These are phyloP conservation scores for Didymodactylos carnosus DNA, from an alignment of 2,888 invertebrate genomes.

Conservation along the genomic window DNA sequence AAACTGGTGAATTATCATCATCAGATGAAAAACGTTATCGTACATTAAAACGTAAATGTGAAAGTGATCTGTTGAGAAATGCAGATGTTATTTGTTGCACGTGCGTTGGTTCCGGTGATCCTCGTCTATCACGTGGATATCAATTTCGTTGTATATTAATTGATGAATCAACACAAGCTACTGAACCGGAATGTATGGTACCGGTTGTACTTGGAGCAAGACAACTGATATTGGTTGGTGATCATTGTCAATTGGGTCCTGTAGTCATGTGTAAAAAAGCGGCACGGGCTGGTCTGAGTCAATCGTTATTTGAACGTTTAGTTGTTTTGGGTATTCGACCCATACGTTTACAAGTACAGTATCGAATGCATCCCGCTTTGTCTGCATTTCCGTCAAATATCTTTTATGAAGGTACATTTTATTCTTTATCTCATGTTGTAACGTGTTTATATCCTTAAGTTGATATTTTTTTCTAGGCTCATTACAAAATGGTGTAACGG, in stretches of 20 bases:
- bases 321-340: slow-evolving; percentile 91
- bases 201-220: slow-evolving; percentile 90
- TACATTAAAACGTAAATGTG: slow-evolving; percentile 67
- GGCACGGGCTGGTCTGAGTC: slow-evolving; percentile 80
- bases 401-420: slow-evolving; percentile 63
- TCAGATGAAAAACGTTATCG: slow-evolving; percentile 83
- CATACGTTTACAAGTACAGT: slow-evolving; percentile 77
- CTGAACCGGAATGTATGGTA: slow-evolving; percentile 87
- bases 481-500: slow-evolving; percentile 91
- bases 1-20: slow-evolving; percentile 84
- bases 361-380: slow-evolving; percentile 94
- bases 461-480: slow-evolving; percentile 42
- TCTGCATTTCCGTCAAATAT: slow-evolving; percentile 95
- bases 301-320: slow-evolving; percentile 83
- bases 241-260: slow-evolving; percentile 94
- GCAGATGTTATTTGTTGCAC: slow-evolving; percentile 98
- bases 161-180: slow-evolving; percentile 90
- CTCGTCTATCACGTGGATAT: slow-evolving; percentile 58
- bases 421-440: neutral
- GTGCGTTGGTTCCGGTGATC: slow-evolving; percentile 93
- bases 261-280: slow-evolving; percentile 99
- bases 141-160: slow-evolving; percentile 88
- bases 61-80: slow-evolving; percentile 54
- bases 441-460: neutral
- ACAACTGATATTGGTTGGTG: slow-evolving; percentile 87